Evolutionary conservation across 1,140 invertebrate genomes (phyloP).

Genomic region (Drosophila ananassae): DNA sequence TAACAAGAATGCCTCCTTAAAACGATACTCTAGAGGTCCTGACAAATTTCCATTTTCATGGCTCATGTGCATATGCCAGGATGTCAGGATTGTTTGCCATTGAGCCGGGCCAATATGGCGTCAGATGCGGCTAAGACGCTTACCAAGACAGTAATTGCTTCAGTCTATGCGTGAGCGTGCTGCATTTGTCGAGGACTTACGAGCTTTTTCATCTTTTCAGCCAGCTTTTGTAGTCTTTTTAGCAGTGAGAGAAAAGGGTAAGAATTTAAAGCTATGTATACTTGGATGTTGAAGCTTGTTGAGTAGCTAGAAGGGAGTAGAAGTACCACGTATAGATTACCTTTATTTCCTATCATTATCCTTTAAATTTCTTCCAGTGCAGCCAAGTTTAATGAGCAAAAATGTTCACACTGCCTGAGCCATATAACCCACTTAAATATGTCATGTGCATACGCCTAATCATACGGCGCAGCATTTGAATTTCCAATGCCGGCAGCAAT

Average conservation of each 20-base stretch:
- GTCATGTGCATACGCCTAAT: conserved; percentile 77
- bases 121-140: conserved; percentile 32
- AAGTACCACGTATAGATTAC: neutral
- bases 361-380: neutral
- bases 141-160: conserved; percentile 51
- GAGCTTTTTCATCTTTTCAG: conserved; percentile 18
- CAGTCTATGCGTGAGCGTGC: conserved; percentile 29
- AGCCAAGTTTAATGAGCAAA: conserved; percentile 58
- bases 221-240: neutral
- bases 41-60: conserved; percentile 39
- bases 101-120: conserved; percentile 14
- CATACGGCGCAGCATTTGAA: conserved; percentile 74
- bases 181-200: conserved; percentile 64
- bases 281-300: neutral
- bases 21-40: neutral
- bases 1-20: neutral
- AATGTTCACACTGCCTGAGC: conserved; percentile 41
- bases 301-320: neutral
- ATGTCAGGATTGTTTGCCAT: conserved; percentile 15
- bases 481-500: conserved; percentile 55
- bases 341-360: no score
- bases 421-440: conserved; percentile 76
- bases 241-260: neutral
- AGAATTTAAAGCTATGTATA: neutral
- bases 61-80: conserved; percentile 31